Conservation (phyloP, 2,113 vertebrate genomes). For the Emydocephalus ijimae region DNA sequence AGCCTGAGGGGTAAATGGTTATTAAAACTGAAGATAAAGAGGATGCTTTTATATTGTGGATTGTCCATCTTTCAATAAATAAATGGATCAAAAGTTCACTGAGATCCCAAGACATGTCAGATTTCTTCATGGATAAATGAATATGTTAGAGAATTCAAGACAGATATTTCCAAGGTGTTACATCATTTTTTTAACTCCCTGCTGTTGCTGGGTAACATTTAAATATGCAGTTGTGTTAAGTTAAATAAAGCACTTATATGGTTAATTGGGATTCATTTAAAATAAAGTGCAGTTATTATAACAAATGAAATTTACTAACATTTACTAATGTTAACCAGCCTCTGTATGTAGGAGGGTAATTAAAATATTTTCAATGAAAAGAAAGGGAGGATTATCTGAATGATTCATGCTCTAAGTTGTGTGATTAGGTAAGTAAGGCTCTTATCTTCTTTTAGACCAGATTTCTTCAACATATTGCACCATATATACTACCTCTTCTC, state of each 20-base stretch:
- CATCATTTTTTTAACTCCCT: not conserved
- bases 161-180: not conserved
- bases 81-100: not conserved
- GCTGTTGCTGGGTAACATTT: not conserved
- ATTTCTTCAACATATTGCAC: not conserved
- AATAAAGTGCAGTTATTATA: not conserved
- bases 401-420: not conserved
- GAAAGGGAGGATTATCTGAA: not conserved
- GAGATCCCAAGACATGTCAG: not conserved
- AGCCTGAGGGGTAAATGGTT: not conserved
- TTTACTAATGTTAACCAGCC: not conserved
- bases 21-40: not conserved
- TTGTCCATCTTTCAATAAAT: not conserved
- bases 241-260: not conserved
- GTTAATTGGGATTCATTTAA: not conserved
- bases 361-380: not conserved
- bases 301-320: not conserved
- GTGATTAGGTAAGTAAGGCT: not conserved
- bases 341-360: not conserved
- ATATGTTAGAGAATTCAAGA: not conserved
- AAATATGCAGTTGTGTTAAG: not conserved
- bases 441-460: not conserved
- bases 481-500: not conserved
- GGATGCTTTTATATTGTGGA: not conserved
- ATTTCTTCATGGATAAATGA: not conserved